These are phyloP conservation scores for Ramphastos sulfuratus DNA, from an alignment of 2,113 vertebrate species.

Conservation along the genomic window DNA sequence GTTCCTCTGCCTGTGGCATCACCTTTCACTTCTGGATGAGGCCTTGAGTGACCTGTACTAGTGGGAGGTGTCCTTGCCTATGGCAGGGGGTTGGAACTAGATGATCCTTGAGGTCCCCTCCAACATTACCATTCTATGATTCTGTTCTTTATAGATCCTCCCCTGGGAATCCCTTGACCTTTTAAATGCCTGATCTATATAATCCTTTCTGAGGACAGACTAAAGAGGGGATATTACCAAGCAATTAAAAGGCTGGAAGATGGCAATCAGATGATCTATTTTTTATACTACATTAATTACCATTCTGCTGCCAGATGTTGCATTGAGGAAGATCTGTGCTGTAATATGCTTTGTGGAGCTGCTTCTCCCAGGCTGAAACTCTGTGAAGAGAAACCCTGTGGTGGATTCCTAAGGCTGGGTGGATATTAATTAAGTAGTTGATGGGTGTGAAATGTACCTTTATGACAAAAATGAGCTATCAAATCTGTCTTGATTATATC, in stretches of 20 bases:
- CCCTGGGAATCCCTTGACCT: constrained; percentile 49
- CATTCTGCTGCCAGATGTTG: constrained; percentile 45
- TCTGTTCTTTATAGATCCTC: constrained; percentile 6
- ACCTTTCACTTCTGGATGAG: no score
- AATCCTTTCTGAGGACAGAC: constrained; percentile 33
- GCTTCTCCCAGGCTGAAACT: neutral
- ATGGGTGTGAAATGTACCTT: neutral
- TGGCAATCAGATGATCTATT: constrained; percentile 23
- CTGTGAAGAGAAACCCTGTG: neutral
- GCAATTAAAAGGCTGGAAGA: constrained; percentile 60
- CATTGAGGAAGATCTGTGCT: neutral
- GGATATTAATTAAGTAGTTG: neutral
- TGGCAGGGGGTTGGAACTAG: no score
- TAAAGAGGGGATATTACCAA: constrained; percentile 43
- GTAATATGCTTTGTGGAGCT: neutral
- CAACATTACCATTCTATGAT: neutral
- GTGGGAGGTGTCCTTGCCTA: no score
- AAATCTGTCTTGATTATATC: neutral
- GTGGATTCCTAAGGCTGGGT: neutral
- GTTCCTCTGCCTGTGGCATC: neutral
- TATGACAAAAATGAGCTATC: neutral
- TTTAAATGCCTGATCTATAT: constrained; percentile 49
- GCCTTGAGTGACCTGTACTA: no score
- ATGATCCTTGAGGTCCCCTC: no score
- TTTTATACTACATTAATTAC: constrained; percentile 34